Evolutionary conservation across 1,140 invertebrate genomes (phyloP), one percentile per base, ranked within the genome.

Genomic region (Asbolus verrucosus): DNA sequence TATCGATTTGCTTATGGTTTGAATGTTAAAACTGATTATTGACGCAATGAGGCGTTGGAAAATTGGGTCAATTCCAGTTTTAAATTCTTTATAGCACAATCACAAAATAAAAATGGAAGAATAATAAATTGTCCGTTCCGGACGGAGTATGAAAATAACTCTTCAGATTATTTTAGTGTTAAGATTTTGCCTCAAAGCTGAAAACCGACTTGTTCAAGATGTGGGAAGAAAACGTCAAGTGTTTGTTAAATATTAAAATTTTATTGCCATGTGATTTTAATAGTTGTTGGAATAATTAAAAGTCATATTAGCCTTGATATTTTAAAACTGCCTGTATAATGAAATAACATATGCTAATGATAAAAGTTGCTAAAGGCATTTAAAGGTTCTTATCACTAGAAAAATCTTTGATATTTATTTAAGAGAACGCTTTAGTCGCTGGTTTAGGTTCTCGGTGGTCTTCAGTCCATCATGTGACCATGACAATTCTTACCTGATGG

Each of bases 401-500:
- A 9, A 2, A n/a, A 46, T 46, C 4, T 14, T 16, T 19, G n/a
- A 14, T 46, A 46, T 46, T 46, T 46, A 16, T 43, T 41, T 21
- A 16, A 6, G n/a, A n/a, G n/a, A n/a, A 21, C 15, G 15, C 21
- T 46, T 38, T 11, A 38, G 33, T 38, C 11, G 6, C 33, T 38
- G 33, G 33, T 38, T 54, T 54, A 24, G 21, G 46, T 6, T 54
- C 46, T 54, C 46, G 46, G 46, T 54, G 46, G 46, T 54, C 46
- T 54, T 27, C 21, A n/a, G 46, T 54, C 46, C 46, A 54, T 54
- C 46, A 54, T 54, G 46, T 54, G 46, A 54, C 46, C 46, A 21
- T 54, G 46, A 54, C 46, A 54, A 54, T 54, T 54, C 46, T 46
- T 54, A 54, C 46, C 46, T 54, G 46, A 46, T 46, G 41, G 41